Percentiles rank a stretch among this genome's conserved stretches.
Conservation (phyloP, 2,888 invertebrate species). For the Bedellia somnulentella region DNA sequence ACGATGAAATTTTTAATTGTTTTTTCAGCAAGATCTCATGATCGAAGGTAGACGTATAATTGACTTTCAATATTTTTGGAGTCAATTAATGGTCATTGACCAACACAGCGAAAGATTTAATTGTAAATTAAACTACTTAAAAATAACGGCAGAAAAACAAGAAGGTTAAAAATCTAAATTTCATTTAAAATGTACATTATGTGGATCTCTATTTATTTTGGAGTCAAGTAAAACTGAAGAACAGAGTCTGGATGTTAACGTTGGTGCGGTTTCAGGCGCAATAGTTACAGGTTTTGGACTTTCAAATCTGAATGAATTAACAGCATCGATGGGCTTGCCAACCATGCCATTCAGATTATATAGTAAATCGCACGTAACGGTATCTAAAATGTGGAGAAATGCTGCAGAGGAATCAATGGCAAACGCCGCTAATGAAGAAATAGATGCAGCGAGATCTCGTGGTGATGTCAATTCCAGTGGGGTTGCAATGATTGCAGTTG, state of each 20-base stretch:
- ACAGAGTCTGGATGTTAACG: background rate
- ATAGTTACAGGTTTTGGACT: background rate
- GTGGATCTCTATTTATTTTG: constrained; percentile 1
- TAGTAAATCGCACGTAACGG: too few relatives aligned
- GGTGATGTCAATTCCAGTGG: constrained; percentile 4
- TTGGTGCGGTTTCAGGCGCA: background rate
- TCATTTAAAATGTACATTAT: background rate
- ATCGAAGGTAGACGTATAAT: too few relatives aligned
- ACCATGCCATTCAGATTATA: background rate
- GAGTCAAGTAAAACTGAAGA: constrained; percentile 1
- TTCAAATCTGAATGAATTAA: background rate
- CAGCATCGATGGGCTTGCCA: background rate
- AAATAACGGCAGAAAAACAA: background rate
- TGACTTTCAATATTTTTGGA: too few relatives aligned
- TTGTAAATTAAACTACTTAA: background rate
- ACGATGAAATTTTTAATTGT: too few relatives aligned
- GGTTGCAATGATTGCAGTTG: constrained; percentile 6
- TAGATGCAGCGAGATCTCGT: too few relatives aligned
- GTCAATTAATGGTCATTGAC: too few relatives aligned
- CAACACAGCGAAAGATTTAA: constrained; percentile 1
- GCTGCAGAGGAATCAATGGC: too few relatives aligned
- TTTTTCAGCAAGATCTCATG: too few relatives aligned
- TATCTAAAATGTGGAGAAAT: too few relatives aligned
- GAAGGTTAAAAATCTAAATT: background rate
- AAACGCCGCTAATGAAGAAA: too few relatives aligned